These are phyloP conservation scores for Cerastis rubricosa DNA, from an alignment of 2,888 invertebrate species.

Conservation along the genomic window DNA sequence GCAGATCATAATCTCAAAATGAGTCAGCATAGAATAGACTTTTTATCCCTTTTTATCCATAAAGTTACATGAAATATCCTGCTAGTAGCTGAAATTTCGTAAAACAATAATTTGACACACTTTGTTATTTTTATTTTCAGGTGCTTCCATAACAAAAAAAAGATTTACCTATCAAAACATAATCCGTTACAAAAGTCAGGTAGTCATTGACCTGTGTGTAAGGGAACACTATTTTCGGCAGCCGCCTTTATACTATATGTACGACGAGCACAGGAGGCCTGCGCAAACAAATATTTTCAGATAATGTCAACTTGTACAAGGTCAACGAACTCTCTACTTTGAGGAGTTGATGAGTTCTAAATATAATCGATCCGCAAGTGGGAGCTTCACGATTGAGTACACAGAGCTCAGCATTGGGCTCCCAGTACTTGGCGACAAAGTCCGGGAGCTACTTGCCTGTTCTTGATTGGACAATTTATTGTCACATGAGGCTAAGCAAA, in stretches of 20 bases:
- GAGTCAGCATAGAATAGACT: too few relatives aligned
- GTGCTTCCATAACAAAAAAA: not conserved
- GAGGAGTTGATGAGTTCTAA: not conserved
- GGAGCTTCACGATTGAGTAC: not conserved
- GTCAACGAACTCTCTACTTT: conserved; percentile 14
- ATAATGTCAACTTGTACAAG: conserved; percentile 8
- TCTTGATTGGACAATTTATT: not conserved
- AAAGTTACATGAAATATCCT: too few relatives aligned
- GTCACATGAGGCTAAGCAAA: not conserved
- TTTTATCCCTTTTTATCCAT: too few relatives aligned
- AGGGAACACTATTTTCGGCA: not conserved
- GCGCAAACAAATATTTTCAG: conserved; percentile 26
- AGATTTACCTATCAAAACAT: not conserved
- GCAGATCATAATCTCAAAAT: too few relatives aligned
- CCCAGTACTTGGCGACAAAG: not conserved
- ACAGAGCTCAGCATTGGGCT: not conserved
- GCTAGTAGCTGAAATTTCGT: too few relatives aligned
- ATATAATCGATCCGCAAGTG: not conserved
- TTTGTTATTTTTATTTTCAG: not conserved
- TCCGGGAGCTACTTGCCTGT: not conserved
- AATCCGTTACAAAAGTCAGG: not conserved
- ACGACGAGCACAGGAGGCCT: conserved; percentile 8
- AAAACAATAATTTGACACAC: too few relatives aligned
- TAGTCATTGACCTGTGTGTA: conserved; percentile 5
- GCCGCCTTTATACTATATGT: conserved; percentile 16